These are phyloP conservation scores for Sorex araneus DNA, from an alignment of 2,113 vertebrate species.

Conservation along the genomic window DNA sequence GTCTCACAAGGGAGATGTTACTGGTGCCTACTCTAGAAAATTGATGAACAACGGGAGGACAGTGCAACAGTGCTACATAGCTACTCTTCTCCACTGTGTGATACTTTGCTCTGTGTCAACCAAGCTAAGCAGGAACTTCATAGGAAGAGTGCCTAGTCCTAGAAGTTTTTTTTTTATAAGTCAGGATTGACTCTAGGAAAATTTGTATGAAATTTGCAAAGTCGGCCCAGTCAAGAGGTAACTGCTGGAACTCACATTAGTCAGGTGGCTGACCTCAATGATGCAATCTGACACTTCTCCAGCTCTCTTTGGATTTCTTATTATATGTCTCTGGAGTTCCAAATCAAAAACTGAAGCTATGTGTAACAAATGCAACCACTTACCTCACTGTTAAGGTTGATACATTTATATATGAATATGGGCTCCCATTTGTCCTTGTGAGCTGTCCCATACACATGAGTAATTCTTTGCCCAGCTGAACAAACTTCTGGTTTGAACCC, in stretches of 20 bases:
- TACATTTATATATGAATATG: not conserved
- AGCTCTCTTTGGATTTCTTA: too few species aligned
- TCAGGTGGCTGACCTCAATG: not conserved
- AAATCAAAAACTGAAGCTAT: not conserved
- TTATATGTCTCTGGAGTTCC: not conserved
- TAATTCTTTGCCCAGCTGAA: not conserved
- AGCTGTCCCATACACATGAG: not conserved
- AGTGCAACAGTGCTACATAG: too few species aligned
- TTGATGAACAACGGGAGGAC: too few species aligned
- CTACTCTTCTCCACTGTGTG: not conserved
- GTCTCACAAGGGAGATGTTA: too few species aligned
- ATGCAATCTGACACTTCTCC: not conserved
- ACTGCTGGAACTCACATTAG: too few species aligned
- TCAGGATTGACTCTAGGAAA: not conserved
- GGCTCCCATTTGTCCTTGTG: not conserved
- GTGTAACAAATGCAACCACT: not conserved
- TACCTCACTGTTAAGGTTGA: not conserved
- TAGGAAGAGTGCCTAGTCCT: not conserved
- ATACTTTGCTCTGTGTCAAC: not conserved
- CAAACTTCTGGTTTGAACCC: not conserved
- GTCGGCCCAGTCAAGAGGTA: not conserved
- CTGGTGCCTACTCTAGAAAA: too few species aligned
- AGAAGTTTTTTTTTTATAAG: not conserved
- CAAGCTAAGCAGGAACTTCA: not conserved
- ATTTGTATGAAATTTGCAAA: not conserved